Percentiles rank a stretch among this genome's conserved stretches.
Conservation (phyloP, 2,113 vertebrate genomes). For the Cyphomyrus discorhynchus region DNA sequence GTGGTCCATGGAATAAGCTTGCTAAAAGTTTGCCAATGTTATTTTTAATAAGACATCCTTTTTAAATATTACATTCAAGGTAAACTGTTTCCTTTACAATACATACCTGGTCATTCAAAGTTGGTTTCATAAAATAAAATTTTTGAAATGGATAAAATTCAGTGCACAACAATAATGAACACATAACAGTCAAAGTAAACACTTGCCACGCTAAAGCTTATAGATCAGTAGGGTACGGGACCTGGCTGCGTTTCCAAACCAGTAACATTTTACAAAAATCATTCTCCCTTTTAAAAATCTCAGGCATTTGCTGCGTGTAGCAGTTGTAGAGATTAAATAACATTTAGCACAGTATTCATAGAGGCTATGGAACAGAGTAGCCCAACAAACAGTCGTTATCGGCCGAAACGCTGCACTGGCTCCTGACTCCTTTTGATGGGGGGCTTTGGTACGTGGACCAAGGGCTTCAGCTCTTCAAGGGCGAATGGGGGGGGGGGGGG, state of each 20-base stretch:
- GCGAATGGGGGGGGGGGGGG: not conserved
- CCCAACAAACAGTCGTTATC: slow-evolving; percentile 58
- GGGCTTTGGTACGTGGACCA: slow-evolving; percentile 65
- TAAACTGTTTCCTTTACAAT: slow-evolving; percentile 61
- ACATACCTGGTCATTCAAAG: slow-evolving; percentile 59
- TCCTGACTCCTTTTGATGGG: slow-evolving; percentile 43
- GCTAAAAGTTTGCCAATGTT: not conserved
- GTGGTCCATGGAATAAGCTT: not conserved
- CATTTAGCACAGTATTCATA: slow-evolving; percentile 54
- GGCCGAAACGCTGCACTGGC: slow-evolving; percentile 54
- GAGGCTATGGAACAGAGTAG: slow-evolving; percentile 46
- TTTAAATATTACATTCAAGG: slow-evolving; percentile 69
- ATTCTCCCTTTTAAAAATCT: slow-evolving; percentile 52
- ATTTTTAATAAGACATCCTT: slow-evolving; percentile 38
- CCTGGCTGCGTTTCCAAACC: not conserved
- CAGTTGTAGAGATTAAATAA: slow-evolving; percentile 50
- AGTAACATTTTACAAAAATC: not conserved
- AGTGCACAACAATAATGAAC: slow-evolving; percentile 64
- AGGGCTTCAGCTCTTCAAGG: slow-evolving; percentile 28
- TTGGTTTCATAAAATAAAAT: slow-evolving; percentile 48
- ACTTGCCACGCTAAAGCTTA: slow-evolving; percentile 34
- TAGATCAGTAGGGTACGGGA: slow-evolving; percentile 48
- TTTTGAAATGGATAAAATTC: slow-evolving; percentile 45
- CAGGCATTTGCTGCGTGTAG: slow-evolving; percentile 45
- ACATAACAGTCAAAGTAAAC: slow-evolving; percentile 62